Percentiles rank a stretch among this genome's conserved stretches.
These are phyloP conservation scores for Vireo altiloquus DNA, from an alignment of 2,113 vertebrate species.

Conservation along the genomic window DNA sequence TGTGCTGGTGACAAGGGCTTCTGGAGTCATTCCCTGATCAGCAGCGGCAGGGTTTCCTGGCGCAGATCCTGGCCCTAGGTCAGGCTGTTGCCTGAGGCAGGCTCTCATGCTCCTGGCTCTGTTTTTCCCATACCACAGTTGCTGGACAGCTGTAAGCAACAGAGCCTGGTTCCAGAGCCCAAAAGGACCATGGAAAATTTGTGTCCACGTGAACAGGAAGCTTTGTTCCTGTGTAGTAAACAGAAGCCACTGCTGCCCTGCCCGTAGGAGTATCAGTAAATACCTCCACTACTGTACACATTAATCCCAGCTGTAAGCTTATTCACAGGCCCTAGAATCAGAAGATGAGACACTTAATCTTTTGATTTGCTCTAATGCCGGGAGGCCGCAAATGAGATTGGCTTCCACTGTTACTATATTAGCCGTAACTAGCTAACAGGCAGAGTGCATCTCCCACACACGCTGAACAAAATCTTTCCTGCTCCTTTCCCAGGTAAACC, in stretches of 20 bases:
- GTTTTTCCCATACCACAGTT: fast-evolving
- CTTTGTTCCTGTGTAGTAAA: not conserved
- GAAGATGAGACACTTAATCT: constrained; percentile 34
- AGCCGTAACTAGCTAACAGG: fast-evolving
- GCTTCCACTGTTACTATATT: not conserved
- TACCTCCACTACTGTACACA: not conserved
- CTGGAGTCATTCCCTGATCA: too few relatives aligned
- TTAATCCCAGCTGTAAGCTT: constrained; percentile 36
- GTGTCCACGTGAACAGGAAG: not conserved
- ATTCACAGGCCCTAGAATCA: constrained; percentile 39
- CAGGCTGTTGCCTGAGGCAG: fast-evolving
- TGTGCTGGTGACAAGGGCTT: not conserved
- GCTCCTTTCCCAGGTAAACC: too few relatives aligned
- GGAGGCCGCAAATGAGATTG: not conserved
- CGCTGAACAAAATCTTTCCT: fast-evolving
- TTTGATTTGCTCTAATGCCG: not conserved
- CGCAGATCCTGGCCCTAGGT: not conserved
- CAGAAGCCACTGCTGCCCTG: not conserved
- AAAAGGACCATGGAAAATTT: not conserved
- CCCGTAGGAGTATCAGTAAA: not conserved
- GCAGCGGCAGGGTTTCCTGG: not conserved
- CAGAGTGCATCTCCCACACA: fast-evolving
- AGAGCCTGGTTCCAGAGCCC: not conserved
- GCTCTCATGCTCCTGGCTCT: not conserved
- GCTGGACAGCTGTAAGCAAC: not conserved